These are phyloP conservation scores for Danio aesculapii DNA, from an alignment of 2,797 vertebrate species.

Conservation along the genomic window DNA sequence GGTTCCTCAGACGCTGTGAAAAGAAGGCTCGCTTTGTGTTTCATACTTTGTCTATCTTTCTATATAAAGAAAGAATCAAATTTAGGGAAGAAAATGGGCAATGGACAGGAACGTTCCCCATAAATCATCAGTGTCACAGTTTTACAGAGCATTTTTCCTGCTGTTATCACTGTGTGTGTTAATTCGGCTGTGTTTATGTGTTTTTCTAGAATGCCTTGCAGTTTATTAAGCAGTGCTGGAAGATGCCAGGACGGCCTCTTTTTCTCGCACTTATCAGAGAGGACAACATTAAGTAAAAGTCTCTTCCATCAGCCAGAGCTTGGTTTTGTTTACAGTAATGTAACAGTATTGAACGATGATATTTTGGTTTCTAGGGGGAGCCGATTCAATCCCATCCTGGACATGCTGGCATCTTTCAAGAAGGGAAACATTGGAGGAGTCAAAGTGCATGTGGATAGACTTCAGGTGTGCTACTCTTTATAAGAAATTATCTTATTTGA, in stretches of 20 bases:
- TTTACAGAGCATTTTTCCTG: neutral
- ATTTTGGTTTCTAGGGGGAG: slow-evolving; percentile 85
- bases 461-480: slow-evolving; percentile 84
- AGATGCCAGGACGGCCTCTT: slow-evolving; percentile 94
- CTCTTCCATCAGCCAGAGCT: neutral
- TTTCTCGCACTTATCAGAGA: slow-evolving; percentile 96
- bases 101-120: slow-evolving; percentile 5
- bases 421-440: slow-evolving; percentile 94
- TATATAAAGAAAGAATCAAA: slow-evolving; percentile 39
- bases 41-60: slow-evolving; percentile 23
- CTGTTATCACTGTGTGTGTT: neutral
- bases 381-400: slow-evolving; percentile 93
- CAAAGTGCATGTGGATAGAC: slow-evolving; percentile 96
- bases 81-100: slow-evolving; percentile 5
- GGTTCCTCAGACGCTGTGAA: slow-evolving; percentile 11
- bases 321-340: neutral
- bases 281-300: slow-evolving; percentile 94
- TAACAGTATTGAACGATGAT: neutral
- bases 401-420: slow-evolving; percentile 96
- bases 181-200: slow-evolving; percentile 16
- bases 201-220: slow-evolving; percentile 90
- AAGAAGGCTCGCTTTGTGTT: slow-evolving; percentile 10
- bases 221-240: slow-evolving; percentile 99
- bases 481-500: neutral
- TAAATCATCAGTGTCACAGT: slow-evolving; percentile 24